These are phyloP conservation scores for Liolophura sinensis DNA, from an alignment of 1,140 invertebrate species.

Conservation along the genomic window DNA sequence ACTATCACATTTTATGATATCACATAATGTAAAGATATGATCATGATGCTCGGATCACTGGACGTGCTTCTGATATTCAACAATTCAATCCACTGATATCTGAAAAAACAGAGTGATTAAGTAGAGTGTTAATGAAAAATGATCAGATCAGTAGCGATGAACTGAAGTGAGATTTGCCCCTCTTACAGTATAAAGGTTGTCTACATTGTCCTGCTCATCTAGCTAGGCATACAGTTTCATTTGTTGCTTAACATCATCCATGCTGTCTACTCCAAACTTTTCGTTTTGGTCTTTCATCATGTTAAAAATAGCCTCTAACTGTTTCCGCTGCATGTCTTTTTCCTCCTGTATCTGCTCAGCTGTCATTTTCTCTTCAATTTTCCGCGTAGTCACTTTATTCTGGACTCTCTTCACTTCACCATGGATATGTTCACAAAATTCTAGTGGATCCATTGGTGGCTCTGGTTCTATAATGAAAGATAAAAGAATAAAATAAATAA, in stretches of 20 bases:
- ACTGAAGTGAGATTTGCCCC: no score
- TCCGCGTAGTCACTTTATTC: slow-evolving; percentile 41
- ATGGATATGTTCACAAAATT: slow-evolving; percentile 55
- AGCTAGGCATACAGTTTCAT: slow-evolving; percentile 49
- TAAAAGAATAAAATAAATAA: no score
- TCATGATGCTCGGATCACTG: no score
- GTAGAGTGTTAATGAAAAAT: no score
- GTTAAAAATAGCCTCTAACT: slow-evolving; percentile 51
- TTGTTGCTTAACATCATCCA: slow-evolving; percentile 52
- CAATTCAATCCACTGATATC: no score
- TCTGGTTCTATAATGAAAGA: neutral
- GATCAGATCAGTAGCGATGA: no score
- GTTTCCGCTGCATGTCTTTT: slow-evolving; percentile 40
- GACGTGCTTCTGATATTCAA: no score
- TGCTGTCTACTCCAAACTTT: slow-evolving; percentile 45
- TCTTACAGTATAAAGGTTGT: no score
- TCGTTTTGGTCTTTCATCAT: slow-evolving; percentile 52
- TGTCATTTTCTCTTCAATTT: slow-evolving; percentile 44
- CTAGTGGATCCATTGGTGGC: slow-evolving; percentile 41
- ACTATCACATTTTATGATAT: no score
- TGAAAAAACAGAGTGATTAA: no score
- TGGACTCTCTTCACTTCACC: slow-evolving; percentile 53
- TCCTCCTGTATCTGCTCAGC: slow-evolving; percentile 48
- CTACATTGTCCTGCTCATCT: no score
- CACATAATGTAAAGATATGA: no score